Base-by-base conservation (phyloP, 2,888 invertebrate genomes). In the Stramonita haemastoma region DNA sequence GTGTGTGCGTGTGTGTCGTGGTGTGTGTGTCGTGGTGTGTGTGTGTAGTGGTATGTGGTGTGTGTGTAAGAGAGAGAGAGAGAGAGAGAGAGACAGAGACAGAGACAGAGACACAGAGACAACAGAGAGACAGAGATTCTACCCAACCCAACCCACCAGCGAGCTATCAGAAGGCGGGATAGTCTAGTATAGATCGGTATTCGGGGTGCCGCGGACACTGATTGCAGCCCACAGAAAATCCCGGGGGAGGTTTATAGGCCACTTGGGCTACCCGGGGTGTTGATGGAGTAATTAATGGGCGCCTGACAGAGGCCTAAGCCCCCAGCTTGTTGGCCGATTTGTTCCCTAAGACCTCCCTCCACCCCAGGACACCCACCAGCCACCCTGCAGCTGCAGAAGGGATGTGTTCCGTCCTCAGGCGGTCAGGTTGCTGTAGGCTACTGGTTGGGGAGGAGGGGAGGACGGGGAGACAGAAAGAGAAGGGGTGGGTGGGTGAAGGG, bases 271-370 rank as follows among this genome's bases (percentile, higher is more conserved):
- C 66, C 86, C 4, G 29, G 22, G 26, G 66, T 32, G 32, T 29
- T 86, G 60, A 86, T 86, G 86, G 60, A 34, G 86, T 86, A 86
- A 86, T 86, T 60, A 86, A 86, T 86, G 56, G 66, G 66, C 32
- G 22, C 86, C 29, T 66, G 86, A 86, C 86, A 86, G 77, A 15
- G 8, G 36, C 81, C 29, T 83, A 83, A 83, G 15, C 81, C 81
- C 81, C 4, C 0, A 15, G 81, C 46, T 83, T 83, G 81, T 83
- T 46, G 22, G 46, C 36, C 36, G 36, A 83, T 83, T 83, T 46
- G 81, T 83, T 46, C 46, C 46, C 36, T 36, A 83, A 83, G 73
- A 22, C 73, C 26, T 36, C 19, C 73, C 26, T 36, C 19, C 46
- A 36, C 81, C 36, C 36, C 26, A 32, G 15, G 79, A 79, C 34